Evolutionary conservation across 2,888 invertebrate species (phyloP), one percentile per base, ranked within the genome.

Genomic region (Cryptocheilus praepositus): DNA sequence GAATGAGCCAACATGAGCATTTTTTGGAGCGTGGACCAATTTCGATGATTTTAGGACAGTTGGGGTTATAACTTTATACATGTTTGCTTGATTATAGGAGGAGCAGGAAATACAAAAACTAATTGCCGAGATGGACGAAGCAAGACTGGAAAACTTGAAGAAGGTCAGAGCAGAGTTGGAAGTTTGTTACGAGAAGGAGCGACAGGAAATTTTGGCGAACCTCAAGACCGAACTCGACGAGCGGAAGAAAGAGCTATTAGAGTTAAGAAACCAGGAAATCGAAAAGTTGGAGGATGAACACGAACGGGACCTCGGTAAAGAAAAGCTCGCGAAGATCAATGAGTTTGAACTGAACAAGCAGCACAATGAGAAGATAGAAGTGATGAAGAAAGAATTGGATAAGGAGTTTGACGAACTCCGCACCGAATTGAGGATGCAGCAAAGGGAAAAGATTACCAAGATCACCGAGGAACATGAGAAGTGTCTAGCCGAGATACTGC

Each of bases 351-450:
- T 87, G 18, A 81, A 60, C 2, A 86, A 84, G 28, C 80, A 81
- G 43, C 93, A 94, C 77, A 89, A 90, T 0, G 90, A 91, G 0
- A 90, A 91, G 67, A 89, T 93, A 16, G 92, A 93, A 3, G 91
- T 91, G 19, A 81, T 94, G 65, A 91, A 92, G 71, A 91, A 91
- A 18, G 86, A 88, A 58, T 71, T 89, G 53, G 89, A 89, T 0
- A 85, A 85, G 64, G 89, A 88, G 53, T 85, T 85, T 43, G 86
- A 88, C 3, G 84, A 85, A n/a, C n/a, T 86, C 15, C 81, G 83
- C 2, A 80, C 77, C 15, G 85, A 86, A 16, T 49, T 89, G 11
- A 78, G 83, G 21, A 25, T 69, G 0, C 81, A 88, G 55, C 88
- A 89, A 57, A 79, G 85, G 25, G 86, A 86, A 53, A 88, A 86